Evolutionary conservation across 2,797 vertebrate species (phyloP).

Genomic region (Tenualosa ilisha): DNA sequence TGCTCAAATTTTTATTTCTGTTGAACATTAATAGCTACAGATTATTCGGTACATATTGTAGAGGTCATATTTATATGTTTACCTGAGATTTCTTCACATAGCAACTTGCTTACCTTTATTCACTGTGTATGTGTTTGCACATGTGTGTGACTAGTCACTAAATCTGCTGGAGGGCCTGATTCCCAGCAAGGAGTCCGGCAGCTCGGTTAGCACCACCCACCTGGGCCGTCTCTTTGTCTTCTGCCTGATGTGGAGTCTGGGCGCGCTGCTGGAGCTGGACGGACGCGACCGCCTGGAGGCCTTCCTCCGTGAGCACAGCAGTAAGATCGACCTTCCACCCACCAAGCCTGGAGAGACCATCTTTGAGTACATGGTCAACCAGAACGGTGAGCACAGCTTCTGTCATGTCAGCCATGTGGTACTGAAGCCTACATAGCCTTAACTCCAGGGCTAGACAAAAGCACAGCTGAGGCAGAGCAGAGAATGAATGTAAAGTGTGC

Average conservation of each 20-base stretch:
- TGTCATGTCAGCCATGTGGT: not conserved
- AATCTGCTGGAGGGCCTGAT: constrained; percentile 94
- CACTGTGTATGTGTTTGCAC: not conserved
- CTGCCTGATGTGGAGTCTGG: constrained; percentile 86
- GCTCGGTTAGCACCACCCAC: not conserved
- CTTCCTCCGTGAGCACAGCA: constrained; percentile 70
- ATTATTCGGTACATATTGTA: not conserved
- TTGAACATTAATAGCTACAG: no score
- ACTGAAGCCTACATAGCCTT: not conserved
- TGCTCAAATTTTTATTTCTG: constrained; percentile 35
- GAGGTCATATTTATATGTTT: not conserved
- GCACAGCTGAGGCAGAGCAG: no score
- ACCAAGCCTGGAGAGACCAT: constrained; percentile 72
- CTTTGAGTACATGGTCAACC: constrained; percentile 82
- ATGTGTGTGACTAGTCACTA: constrained; percentile 46
- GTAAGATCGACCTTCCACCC: constrained; percentile 71
- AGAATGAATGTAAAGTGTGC: no score
- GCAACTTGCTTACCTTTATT: not conserved
- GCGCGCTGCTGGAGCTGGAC: constrained; percentile 83
- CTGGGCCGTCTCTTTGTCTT: constrained; percentile 78
- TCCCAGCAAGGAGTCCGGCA: constrained; percentile 61
- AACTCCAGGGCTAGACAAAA: no score
- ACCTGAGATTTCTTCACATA: not conserved
- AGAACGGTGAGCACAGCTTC: constrained; percentile 68
- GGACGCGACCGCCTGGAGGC: constrained; percentile 78